Conservation (phyloP, 2,888 invertebrate species). For the Aradus depressus region DNA sequence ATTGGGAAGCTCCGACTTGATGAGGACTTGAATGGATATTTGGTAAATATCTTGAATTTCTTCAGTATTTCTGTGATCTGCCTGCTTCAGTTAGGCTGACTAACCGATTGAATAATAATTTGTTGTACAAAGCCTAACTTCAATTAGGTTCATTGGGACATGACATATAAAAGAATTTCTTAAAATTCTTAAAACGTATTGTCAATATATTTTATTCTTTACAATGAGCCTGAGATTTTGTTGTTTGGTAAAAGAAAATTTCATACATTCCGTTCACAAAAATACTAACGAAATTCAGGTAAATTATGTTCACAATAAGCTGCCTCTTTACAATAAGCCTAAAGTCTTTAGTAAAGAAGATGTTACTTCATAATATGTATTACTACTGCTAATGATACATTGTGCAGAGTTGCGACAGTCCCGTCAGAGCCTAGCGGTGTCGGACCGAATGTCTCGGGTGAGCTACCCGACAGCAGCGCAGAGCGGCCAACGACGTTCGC, state of each 20-base stretch:
- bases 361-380: not conserved
- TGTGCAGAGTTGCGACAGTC: slow-evolving; percentile 72
- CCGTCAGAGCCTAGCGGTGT: slow-evolving; percentile 70
- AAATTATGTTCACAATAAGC: slow-evolving; percentile 2
- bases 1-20: no score
- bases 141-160: no score
- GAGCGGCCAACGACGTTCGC: slow-evolving; percentile 60
- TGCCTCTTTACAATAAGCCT: not conserved
- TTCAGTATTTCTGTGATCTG: no score
- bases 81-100: no score
- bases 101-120: no score
- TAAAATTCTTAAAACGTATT: no score
- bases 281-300: not conserved
- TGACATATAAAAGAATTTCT: no score
- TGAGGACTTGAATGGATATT: no score
- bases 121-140: no score
- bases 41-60: no score
- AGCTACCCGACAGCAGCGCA: slow-evolving; percentile 52
- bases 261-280: slow-evolving; percentile 2
- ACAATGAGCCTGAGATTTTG: not conserved
- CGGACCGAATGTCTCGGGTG: slow-evolving; percentile 67
- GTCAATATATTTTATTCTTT: no score
- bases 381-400: no score
- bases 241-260: slow-evolving; percentile 2
- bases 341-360: not conserved